A percentile compares a stretch with the other conserved stretches of the same genome.
Evolutionary conservation across 2,113 vertebrate species (phyloP).

Genomic region (Pica pica): DNA sequence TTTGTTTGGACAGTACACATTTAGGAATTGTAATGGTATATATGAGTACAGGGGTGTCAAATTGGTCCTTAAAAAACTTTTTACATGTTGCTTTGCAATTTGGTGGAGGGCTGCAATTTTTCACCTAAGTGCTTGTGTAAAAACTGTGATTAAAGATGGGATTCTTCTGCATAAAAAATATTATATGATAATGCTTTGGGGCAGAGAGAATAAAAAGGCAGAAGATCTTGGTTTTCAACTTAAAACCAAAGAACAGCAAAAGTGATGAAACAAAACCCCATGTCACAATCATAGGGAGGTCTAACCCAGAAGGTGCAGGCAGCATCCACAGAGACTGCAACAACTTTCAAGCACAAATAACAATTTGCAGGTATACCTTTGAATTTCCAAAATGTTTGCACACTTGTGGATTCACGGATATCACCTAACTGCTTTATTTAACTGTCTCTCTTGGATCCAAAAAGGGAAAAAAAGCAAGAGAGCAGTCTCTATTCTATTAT

Average conservation of each 20-base stretch:
- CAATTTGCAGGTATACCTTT: not conserved
- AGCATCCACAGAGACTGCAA: not conserved
- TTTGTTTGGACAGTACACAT: not conserved
- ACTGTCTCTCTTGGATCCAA: not conserved
- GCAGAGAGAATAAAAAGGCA: not conserved
- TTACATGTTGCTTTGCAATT: not conserved
- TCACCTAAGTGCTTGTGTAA: not conserved
- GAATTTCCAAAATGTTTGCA: not conserved
- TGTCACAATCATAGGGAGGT: not conserved
- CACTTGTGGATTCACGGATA: not conserved
- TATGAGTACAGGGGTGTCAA: not conserved
- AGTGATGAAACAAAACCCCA: not conserved
- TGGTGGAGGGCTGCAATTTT: not conserved
- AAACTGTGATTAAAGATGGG: not conserved
- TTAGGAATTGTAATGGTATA: not conserved
- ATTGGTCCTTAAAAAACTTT: not conserved
- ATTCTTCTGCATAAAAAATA: not conserved
- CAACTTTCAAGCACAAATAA: not conserved
- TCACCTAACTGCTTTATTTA: not conserved
- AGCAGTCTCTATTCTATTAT: not conserved
- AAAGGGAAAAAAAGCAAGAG: not conserved
- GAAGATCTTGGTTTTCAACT: not conserved
- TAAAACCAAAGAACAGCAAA: not conserved
- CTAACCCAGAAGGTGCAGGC: not conserved
- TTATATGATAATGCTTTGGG: not conserved